Conservation (phyloP, 2,888 invertebrate species). For the Gonocerus acuteangulatus region DNA sequence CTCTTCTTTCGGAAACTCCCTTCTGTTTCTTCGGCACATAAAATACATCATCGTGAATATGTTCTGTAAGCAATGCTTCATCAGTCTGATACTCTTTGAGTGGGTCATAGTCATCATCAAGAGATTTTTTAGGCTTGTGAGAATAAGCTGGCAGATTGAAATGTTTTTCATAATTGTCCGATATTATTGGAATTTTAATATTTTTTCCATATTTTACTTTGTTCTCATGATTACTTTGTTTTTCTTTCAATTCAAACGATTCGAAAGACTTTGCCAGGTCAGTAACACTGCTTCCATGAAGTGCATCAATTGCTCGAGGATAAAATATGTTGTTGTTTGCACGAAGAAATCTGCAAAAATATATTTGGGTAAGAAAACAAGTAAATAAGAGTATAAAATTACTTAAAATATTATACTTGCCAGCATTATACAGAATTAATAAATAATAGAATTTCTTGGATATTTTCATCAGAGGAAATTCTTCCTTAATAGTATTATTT, state of each 20-base stretch:
- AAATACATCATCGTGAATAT: slow-evolving; percentile 32
- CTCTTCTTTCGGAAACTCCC: slow-evolving; percentile 39
- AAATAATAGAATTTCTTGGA: too few relatives aligned
- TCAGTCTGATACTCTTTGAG: slow-evolving; percentile 52
- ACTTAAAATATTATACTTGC: too few relatives aligned
- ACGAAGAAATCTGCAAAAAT: slow-evolving; percentile 45
- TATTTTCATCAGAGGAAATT: too few relatives aligned
- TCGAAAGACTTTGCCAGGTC: slow-evolving; percentile 37
- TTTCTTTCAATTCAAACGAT: slow-evolving; percentile 29
- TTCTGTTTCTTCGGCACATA: slow-evolving; percentile 29
- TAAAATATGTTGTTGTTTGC: slow-evolving; percentile 64
- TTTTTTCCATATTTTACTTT: slow-evolving; percentile 10
- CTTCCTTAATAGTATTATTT: too few relatives aligned
- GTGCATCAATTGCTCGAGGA: slow-evolving; percentile 69
- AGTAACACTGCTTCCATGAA: slow-evolving; percentile 42
- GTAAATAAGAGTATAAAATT: too few relatives aligned
- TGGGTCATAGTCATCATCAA: slow-evolving; percentile 46
- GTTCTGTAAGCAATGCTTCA: slow-evolving; percentile 48
- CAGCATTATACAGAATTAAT: too few relatives aligned
- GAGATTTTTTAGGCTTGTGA: slow-evolving; percentile 46
- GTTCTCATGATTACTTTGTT: not conserved
- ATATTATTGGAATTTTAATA: not conserved
- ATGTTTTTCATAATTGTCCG: slow-evolving; percentile 23
- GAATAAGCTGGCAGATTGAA: slow-evolving; percentile 25
- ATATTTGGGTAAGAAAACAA: too few relatives aligned